Base-by-base conservation (phyloP, 2,797 vertebrate genomes). In the Diceros bicornis region DNA sequence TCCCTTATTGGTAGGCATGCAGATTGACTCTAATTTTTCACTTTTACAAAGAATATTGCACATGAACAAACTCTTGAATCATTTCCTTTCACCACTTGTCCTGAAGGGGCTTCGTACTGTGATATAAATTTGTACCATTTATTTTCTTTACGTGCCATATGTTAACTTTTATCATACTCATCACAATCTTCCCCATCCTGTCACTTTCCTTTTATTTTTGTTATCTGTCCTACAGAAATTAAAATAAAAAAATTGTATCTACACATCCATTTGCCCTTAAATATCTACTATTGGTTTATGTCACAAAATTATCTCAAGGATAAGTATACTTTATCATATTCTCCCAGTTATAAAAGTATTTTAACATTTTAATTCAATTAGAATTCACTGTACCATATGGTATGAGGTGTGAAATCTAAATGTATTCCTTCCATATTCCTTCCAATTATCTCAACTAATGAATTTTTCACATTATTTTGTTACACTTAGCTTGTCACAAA, bases 291-390 rank as follows among this genome's bases (percentile, higher is more conserved):
- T 34, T 88, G 34, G 29, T 72, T 94, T 88, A 55, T 44, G 66
- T 41, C 72, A 61, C 57, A 88, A 95, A 88, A 92, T n/a, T 50
- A 92, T 66, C 50, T 81, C 20, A 50, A 37, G 17, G 21, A 7
- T 34, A 92, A 57, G 37, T 81, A 87, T 79, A 69, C 21, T 85
- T 95, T 66, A 82, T 57, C 68, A 71, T 89, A 75, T 91, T 86
- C 55, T 86, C 55, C 34, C 74, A 81, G 47, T 86, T 69, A 61
- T 95, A 55, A 86, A 74, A 91, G 47, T 75, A 55, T 72, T 89
- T 85, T 79, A 90, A 78, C 14, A 90, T 37, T 79, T 93, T 93
- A 84, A 84, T 85, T 93, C 71, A 89, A 71, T 44, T 32, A 77
- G 20, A 90, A 96, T 90, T 78, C 47, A 90, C 18, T 79, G 50